These are phyloP conservation scores for Anadara kagoshimensis DNA, from an alignment of 1,140 invertebrate species.

Conservation along the genomic window DNA sequence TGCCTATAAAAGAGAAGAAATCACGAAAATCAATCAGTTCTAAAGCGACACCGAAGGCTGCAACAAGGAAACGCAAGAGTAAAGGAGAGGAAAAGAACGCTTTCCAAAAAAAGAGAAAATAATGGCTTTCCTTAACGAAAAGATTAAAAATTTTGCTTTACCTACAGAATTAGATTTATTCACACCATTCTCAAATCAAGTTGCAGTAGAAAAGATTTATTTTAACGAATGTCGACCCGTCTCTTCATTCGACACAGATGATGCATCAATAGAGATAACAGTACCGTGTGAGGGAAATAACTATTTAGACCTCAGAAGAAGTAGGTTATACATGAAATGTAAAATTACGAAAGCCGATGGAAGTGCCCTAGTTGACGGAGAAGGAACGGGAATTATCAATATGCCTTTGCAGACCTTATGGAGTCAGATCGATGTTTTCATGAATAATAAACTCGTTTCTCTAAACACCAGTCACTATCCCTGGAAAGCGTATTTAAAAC, in stretches of 20 bases:
- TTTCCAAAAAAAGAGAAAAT: too few species aligned
- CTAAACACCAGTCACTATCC: slow-evolving; percentile 16
- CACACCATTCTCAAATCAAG: slow-evolving; percentile 3
- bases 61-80: too few species aligned
- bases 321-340: slow-evolving; percentile 2
- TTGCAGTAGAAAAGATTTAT: slow-evolving; percentile 2
- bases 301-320: slow-evolving; percentile 11
- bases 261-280: slow-evolving; percentile 1
- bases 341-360: not conserved
- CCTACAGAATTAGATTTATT: slow-evolving; percentile 10
- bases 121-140: not conserved
- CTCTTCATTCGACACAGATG: slow-evolving; percentile 7
- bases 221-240: slow-evolving; percentile 19
- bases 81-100: too few species aligned
- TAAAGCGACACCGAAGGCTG: too few species aligned
- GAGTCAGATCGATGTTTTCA: slow-evolving; percentile 20
- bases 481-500: slow-evolving; percentile 24
- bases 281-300: not conserved
- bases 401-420: slow-evolving; percentile 8
- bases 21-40: too few species aligned
- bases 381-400: slow-evolving; percentile 24
- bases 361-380: not conserved
- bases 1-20: slow-evolving; percentile 5
- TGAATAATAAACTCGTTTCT: slow-evolving; percentile 34
- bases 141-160: not conserved